Base-by-base conservation (phyloP, 1,140 invertebrate genomes). In the Saccostrea cuccullata region DNA sequence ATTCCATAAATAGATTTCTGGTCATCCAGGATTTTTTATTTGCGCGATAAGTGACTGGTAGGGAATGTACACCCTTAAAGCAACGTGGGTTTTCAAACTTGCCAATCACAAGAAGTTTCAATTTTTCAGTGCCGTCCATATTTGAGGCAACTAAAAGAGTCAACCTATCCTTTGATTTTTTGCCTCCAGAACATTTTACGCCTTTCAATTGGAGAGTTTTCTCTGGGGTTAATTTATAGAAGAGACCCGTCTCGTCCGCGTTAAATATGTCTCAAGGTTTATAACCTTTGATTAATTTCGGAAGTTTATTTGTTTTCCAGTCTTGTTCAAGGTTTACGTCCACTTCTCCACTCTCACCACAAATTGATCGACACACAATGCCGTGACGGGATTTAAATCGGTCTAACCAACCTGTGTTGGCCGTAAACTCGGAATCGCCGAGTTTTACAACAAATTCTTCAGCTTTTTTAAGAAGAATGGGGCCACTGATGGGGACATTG, bases 111-210 rank as follows among this genome's bases (percentile, higher is more conserved):
- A 36, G 58, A 73, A 26, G n/a, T 73, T 26, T 26, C 26, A 73
- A 73, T 8, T 73, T 73, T 73, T 73, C 67, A 8, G 67, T 23
- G 4, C 26, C 67, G 26, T 73, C n/a, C 23, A 73, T 73, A 73
- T 73, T 73, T 73, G 67, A 73, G n/a, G 67, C 67, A 73, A 73
- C 67, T 26, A 73, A 73, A 2, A 73, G 23, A 26, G 23, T 73
- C 26, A 73, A 73, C 13, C 67, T 73, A 23, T 73, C 67, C 23
- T 73, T 26, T 23, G 23, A 73, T 23, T 12, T 73, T 73, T 26
- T 73, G 67, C 67, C 67, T 9, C n/a, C 23, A 5, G 67, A 73
- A 73, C 67, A 73, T 73, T 73, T 73, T 73, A 36, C 5, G 26
- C 23, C 23, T 23, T 73, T 73, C n/a, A 30, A 36, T 36, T 36